Conservation (phyloP, 2,113 vertebrate species). For the Gambusia holbrooki region DNA sequence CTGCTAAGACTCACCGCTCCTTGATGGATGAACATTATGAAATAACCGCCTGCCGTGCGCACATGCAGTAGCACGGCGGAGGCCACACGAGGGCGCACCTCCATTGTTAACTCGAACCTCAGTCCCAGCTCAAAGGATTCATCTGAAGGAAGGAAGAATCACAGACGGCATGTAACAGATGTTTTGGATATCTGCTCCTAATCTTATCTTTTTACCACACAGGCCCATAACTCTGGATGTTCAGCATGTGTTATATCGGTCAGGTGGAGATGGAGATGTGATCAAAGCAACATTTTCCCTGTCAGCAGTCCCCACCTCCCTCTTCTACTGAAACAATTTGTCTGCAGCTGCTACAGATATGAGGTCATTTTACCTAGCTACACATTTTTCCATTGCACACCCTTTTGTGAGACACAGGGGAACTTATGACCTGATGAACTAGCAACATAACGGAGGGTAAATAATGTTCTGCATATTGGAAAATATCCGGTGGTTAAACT, state of each 20-base stretch:
- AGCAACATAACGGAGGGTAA: too few species aligned
- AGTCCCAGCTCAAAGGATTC: constrained; percentile 87
- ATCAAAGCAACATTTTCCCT: not conserved
- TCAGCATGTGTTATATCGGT: not conserved
- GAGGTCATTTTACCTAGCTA: not conserved
- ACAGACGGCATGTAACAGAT: not conserved
- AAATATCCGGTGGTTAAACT: too few species aligned
- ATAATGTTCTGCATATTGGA: too few species aligned
- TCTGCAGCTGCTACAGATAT: not conserved
- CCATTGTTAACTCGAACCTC: constrained; percentile 90
- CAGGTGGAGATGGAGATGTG: not conserved
- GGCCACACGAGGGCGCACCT: constrained; percentile 89
- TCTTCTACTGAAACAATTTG: too few species aligned
- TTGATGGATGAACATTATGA: constrained; percentile 88
- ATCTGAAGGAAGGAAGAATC: constrained; percentile 74
- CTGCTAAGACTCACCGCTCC: constrained; percentile 79
- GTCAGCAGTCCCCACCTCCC: not conserved
- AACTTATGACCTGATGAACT: too few species aligned
- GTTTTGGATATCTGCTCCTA: not conserved
- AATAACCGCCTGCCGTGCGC: constrained; percentile 82
- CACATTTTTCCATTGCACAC: not conserved
- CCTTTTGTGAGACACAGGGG: too few species aligned
- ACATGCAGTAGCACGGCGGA: constrained; percentile 89
- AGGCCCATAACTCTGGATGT: not conserved
- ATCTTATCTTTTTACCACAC: not conserved